Evolutionary conservation across 2,797 vertebrate species (phyloP), one percentile per base, ranked within the genome.

Genomic region (Bryconaethiops microstoma): DNA sequence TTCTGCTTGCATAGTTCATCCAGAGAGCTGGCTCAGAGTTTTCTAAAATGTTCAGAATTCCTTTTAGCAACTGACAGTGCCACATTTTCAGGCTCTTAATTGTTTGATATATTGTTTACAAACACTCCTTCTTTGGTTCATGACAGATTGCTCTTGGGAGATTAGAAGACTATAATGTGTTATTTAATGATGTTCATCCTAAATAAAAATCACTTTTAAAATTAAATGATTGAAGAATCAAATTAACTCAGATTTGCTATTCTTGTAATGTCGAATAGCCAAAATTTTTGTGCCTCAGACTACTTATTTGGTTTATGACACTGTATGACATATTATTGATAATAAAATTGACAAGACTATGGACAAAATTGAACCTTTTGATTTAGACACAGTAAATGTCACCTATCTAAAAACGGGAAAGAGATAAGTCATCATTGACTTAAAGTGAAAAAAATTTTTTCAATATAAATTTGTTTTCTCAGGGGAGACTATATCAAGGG

Each of bases 101-200:
- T 17, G 60, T 76, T 76, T 76, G 35, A 60, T 74, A 25, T 42
- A 21, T 60, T 74, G 72, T 62, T 67, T 76, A 65, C 62, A 76
- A 76, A 76, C 74, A 76, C 42, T 55, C 62, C 62, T 67, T 54
- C 29, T 74, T 76, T 65, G 55, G 23, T 62, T 65, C 74, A 16
- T 21, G 16, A 40, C 35, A 29, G 19, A 76, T 16, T 21, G 42
- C 17, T 13, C 8, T 52, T 64, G 57, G 57, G 21, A 63, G 10
- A 0, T 12, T 16, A 52, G 21, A 16, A 13, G 35, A 62, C 3
- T 29, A 52, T n/a, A 73, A 39, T 40, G 17, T 17, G 21, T 65
- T 52, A 14, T 9, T 23, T 16, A 17, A 8, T 52, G n/a, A 71
- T 70, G 12, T 16, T 29, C n/a, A 71, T 25, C 21, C 48, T 16